A percentile compares a stretch with the other conserved stretches of the same genome.
Evolutionary conservation across 2,113 vertebrate genomes (phyloP).

Genomic region (Acinonyx jubatus): DNA sequence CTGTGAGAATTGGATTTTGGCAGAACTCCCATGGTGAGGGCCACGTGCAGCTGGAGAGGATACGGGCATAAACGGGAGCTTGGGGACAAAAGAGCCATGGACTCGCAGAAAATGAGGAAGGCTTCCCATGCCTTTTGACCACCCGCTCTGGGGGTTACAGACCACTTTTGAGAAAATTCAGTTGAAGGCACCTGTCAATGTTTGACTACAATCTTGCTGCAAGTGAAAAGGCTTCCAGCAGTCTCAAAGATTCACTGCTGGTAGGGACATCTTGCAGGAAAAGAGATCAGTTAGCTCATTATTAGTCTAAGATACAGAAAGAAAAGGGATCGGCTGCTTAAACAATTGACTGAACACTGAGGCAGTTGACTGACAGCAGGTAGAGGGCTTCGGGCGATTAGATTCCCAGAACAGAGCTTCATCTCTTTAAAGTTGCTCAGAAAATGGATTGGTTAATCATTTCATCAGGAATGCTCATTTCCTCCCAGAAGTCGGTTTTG

Average conservation of each 20-base stretch:
- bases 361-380: not conserved
- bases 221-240: not conserved
- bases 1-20: not conserved
- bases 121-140: not conserved
- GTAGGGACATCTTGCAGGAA: not conserved
- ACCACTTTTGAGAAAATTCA: not conserved
- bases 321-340: not conserved
- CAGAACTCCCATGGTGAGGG: not conserved
- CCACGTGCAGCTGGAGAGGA: not conserved
- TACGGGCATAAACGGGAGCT: not conserved
- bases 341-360: not conserved
- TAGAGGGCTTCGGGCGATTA: not conserved
- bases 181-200: not conserved
- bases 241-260: not conserved
- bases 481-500: not conserved
- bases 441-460: not conserved
- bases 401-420: not conserved
- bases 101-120: not conserved
- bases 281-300: not conserved
- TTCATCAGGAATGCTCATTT: not conserved
- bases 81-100: rapidly evolving
- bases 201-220: not conserved
- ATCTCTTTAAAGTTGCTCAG: not conserved
- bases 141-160: not conserved
- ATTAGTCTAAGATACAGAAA: not conserved